Base-by-base conservation (phyloP, 2,797 vertebrate species). In the Manis crassicaudata region DNA sequence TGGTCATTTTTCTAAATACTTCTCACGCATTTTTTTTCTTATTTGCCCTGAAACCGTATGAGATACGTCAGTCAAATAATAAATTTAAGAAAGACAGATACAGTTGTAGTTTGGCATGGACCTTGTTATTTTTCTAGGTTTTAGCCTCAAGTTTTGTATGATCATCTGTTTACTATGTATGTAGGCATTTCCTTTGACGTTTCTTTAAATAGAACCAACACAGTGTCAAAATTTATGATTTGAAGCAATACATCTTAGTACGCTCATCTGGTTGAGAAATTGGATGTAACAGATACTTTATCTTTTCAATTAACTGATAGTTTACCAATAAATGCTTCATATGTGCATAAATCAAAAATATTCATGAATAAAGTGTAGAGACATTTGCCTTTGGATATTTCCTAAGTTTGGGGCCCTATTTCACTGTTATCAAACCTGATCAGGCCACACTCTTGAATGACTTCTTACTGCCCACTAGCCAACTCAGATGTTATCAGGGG, bases 171-270 rank as follows among this genome's bases (percentile, higher is more conserved):
- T 85, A 94, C 20, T 60, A 20, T 85, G 3, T n/a, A 58, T n/a
- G 21, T 67, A 60, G 46, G 11, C 62, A 70, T 65, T 76, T 93
- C n/a, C 62, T 58, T 86, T 72, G 12, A n/a, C 65, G 58, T 81
- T 40, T 80, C 54, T 90, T 95, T 56, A 95, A 84, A 35, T 70
- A 89, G 56, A 95, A 84, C 25, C 14, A 90, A 80, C 17, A 67
- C 21, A 65, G 68, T 25, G n/a, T 43, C 75, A 86, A 18, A 72
- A 50, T 62, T 70, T 80, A 43, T 80, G 37, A 86, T 73, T 63
- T 40, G 35, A 80, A 80, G 60, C 20, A 56, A n/a, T 63, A 32
- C 60, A 43, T 18, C n/a, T 88, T 60, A 73, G 17, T 76, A 46
- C 79, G 63, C 67, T 90, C n/a, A 20, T 89, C 80, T 85, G 14